Conservation (phyloP, 2,113 vertebrate species). For the Hepsetus odoe region DNA sequence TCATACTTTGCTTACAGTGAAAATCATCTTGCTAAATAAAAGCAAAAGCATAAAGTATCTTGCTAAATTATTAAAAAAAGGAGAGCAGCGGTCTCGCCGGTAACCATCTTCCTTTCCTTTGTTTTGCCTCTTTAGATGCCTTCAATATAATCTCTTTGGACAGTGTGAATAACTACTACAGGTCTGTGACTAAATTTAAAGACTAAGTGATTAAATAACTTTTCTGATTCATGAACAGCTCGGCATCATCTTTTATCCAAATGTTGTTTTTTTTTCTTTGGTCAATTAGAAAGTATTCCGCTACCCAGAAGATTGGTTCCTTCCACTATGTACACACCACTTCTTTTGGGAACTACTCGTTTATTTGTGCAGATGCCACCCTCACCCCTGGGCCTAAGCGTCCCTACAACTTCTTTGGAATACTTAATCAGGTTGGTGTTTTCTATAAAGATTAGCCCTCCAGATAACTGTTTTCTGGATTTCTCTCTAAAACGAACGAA, state of each 20-base stretch:
- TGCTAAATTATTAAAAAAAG: too few relatives aligned
- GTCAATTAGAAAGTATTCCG: slow-evolving; percentile 90
- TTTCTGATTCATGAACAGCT: too few relatives aligned
- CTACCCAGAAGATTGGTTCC: slow-evolving; percentile 86
- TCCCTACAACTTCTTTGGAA: slow-evolving; percentile 95
- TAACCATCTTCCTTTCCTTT: not conserved
- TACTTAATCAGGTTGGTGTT: slow-evolving; percentile 83
- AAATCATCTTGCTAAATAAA: too few relatives aligned
- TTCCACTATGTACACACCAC: slow-evolving; percentile 91
- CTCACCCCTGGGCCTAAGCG: slow-evolving; percentile 90
- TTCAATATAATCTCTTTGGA: slow-evolving; percentile 91
- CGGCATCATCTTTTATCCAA: too few relatives aligned
- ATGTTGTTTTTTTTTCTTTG: slow-evolving; percentile 43
- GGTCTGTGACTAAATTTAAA: slow-evolving; percentile 73
- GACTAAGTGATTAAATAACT: not conserved
- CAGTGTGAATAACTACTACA: slow-evolving; percentile 92
- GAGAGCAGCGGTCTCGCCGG: too few relatives aligned
- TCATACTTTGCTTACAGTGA: too few relatives aligned
- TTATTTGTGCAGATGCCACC: slow-evolving; percentile 92
- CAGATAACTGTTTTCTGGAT: not conserved
- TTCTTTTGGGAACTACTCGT: slow-evolving; percentile 95
- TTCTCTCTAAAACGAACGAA: not conserved
- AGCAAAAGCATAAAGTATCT: too few relatives aligned
- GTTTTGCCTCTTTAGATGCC: slow-evolving; percentile 81
- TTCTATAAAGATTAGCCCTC: not conserved